phyloP scores from a whole-genome alignment of 2,797 vertebrate species.

The Periparus ater region DNA sequence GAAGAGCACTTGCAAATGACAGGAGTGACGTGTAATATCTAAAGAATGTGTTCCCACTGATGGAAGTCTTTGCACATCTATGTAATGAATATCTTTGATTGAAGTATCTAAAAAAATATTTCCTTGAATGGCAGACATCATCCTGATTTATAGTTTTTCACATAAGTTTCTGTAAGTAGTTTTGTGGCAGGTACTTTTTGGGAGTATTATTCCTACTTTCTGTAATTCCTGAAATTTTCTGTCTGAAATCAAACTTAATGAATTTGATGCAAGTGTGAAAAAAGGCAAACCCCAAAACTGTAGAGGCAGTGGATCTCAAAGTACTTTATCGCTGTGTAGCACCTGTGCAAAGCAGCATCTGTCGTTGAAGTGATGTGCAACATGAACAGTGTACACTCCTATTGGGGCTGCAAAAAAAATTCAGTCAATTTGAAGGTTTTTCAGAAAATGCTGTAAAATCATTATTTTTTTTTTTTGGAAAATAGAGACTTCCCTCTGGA shows the following conservation, averaged over 20 bases:
- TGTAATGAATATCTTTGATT: neutral
- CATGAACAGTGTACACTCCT: accelerated
- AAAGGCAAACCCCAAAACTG: neutral
- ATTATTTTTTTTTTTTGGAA: neutral
- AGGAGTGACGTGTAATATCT: neutral
- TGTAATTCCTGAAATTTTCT: neutral
- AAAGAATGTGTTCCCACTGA: neutral
- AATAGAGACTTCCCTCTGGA: neutral
- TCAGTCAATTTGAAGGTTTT: neutral
- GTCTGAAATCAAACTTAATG: neutral
- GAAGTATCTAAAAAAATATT: neutral
- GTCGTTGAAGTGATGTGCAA: neutral
- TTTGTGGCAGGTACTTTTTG: neutral
- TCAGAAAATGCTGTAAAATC: neutral
- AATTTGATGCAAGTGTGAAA: neutral
- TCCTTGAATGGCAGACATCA: neutral
- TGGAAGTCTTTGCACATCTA: neutral
- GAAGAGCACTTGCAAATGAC: neutral
- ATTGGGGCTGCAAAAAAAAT: neutral
- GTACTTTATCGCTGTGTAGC: neutral
- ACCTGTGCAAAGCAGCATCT: neutral
- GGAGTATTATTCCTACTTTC: neutral
- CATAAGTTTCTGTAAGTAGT: neutral
- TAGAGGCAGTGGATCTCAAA: neutral
- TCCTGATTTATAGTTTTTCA: neutral